A percentile compares a stretch with the other conserved stretches of the same genome.
These are phyloP conservation scores for Aphidius ervi DNA, from an alignment of 1,140 invertebrate genomes.

Conservation along the genomic window DNA sequence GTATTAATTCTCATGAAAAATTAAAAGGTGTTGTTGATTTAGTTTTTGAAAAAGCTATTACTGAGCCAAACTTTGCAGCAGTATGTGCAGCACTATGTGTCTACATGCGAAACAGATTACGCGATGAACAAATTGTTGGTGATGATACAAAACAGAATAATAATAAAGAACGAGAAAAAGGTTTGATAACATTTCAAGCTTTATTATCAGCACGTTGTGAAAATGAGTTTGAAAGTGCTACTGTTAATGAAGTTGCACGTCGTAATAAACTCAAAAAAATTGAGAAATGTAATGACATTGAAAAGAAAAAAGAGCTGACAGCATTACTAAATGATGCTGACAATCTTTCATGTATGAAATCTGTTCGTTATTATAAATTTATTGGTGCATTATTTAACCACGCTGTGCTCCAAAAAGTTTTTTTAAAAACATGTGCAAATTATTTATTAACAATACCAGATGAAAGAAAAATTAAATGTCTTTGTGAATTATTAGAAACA, in stretches of 20 bases:
- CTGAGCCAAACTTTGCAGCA: constrained; percentile 88
- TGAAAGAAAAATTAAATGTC: constrained; percentile 88
- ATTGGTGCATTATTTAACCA: constrained; percentile 91
- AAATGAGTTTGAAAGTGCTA: constrained; percentile 79
- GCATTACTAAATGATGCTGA: constrained; percentile 70
- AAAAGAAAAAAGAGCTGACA: constrained; percentile 66
- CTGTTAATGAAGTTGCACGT: constrained; percentile 60
- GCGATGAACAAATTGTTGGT: constrained; percentile 56
- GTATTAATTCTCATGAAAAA: constrained; percentile 76
- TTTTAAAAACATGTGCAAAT: constrained; percentile 83
- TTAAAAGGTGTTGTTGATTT: constrained; percentile 82
- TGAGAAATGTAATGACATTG: constrained; percentile 60
- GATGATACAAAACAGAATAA: constrained; percentile 17
- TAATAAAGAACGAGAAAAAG: constrained; percentile 28
- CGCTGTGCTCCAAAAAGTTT: constrained; percentile 81
- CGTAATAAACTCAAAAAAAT: constrained; percentile 61
- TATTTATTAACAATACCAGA: constrained; percentile 73
- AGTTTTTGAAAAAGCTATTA: constrained; percentile 92
- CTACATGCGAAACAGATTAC: constrained; percentile 70
- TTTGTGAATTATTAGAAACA: constrained; percentile 86
- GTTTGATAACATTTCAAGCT: constrained; percentile 65
- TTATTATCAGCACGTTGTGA: constrained; percentile 81
- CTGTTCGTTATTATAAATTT: constrained; percentile 81
- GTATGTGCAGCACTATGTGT: constrained; percentile 68
- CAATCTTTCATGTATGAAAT: constrained; percentile 70